Percentiles rank a stretch among this genome's conserved stretches.
phyloP scores from a whole-genome alignment of 1,140 invertebrate species.

The Drosophila biarmipes region DNA sequence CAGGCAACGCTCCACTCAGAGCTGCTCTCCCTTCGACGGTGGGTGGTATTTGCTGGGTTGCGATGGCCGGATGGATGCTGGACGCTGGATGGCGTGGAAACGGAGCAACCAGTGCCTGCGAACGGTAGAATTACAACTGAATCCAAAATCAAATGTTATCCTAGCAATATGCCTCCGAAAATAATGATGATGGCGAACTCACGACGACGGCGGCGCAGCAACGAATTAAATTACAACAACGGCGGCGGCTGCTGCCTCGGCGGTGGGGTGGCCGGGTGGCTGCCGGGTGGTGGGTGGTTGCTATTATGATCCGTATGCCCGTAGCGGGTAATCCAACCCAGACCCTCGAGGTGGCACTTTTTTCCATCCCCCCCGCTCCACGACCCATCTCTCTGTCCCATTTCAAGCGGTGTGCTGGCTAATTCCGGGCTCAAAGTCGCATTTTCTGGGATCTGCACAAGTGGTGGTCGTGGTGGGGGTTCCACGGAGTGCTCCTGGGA shows the following conservation, averaged over 20 bases:
- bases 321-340: slow-evolving; percentile 79
- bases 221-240: slow-evolving; percentile 78
- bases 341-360: slow-evolving; percentile 27
- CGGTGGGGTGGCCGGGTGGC: slow-evolving; percentile 25
- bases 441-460: slow-evolving; percentile 79
- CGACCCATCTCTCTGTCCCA: not conserved
- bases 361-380: not conserved
- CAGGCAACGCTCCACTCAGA: slow-evolving; percentile 21
- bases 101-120: slow-evolving; percentile 79
- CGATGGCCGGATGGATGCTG: slow-evolving; percentile 10
- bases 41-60: slow-evolving; percentile 19
- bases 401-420: slow-evolving; percentile 67
- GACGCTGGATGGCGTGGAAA: slow-evolving; percentile 65
- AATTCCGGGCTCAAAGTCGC: slow-evolving; percentile 80
- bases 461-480: slow-evolving; percentile 48
- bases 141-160: slow-evolving; percentile 84
- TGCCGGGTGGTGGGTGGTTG: slow-evolving; percentile 38
- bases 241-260: slow-evolving; percentile 37
- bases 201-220: slow-evolving; percentile 73
- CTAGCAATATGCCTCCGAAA: slow-evolving; percentile 85
- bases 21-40: slow-evolving; percentile 2
- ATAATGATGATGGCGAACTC: slow-evolving; percentile 71
- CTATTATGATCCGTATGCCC: slow-evolving; percentile 69
- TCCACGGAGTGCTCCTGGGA: slow-evolving; percentile 3
- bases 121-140: slow-evolving; percentile 85